A percentile compares a stretch with the other conserved stretches of the same genome.
Evolutionary conservation across 2,888 invertebrate genomes (phyloP).

Genomic region (Plagodis dolabraria): DNA sequence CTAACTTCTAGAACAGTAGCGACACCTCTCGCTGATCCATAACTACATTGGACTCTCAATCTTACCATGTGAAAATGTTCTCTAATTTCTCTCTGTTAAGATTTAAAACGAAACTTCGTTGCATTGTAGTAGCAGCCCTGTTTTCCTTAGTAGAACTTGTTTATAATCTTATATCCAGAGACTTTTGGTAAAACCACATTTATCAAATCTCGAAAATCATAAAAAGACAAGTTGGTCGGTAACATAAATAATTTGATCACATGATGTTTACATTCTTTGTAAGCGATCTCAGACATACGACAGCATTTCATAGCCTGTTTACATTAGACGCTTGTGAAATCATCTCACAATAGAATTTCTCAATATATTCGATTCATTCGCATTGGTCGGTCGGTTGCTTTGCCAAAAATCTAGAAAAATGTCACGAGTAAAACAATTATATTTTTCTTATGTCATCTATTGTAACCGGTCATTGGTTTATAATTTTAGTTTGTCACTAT

Average conservation of each 20-base stretch:
- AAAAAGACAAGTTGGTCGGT: too few relatives aligned
- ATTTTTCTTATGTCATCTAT: slow-evolving; percentile 34
- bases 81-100: too few relatives aligned
- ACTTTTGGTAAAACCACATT: too few relatives aligned
- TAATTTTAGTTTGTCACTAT: slow-evolving; percentile 21
- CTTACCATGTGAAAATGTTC: too few relatives aligned
- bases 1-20: too few relatives aligned
- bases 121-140: too few relatives aligned
- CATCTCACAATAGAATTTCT: slow-evolving; percentile 18
- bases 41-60: too few relatives aligned
- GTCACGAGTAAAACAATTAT: slow-evolving; percentile 42
- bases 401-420: slow-evolving; percentile 59
- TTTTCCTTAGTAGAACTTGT: too few relatives aligned
- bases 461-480: slow-evolving; percentile 20
- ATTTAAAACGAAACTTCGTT: too few relatives aligned
- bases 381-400: slow-evolving; percentile 53
- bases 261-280: slow-evolving; percentile 7
- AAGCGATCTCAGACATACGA: background rate
- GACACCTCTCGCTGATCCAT: too few relatives aligned
- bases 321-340: slow-evolving; percentile 3
- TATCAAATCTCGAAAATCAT: too few relatives aligned
- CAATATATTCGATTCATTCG: slow-evolving; percentile 25
- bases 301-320: slow-evolving; percentile 8
- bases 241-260: slow-evolving; percentile 1
- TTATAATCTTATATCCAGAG: too few relatives aligned